Evolutionary conservation across 2,797 vertebrate genomes (phyloP).

Genomic region (Lithobates sylvaticus): DNA sequence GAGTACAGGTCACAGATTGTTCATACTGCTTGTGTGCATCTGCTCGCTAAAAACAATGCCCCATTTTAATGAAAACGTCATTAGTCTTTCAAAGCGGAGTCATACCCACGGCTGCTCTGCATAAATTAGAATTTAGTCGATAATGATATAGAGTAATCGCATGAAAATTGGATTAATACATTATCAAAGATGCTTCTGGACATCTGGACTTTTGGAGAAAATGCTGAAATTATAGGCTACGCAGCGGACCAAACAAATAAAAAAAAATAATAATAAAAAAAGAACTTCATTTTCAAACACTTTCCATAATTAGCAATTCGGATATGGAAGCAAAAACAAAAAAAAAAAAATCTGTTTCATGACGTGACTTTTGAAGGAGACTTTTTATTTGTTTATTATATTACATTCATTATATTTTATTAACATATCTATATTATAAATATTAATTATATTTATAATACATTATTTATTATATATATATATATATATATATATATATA

Average conservation of each 20-base stretch:
- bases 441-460: too few species aligned
- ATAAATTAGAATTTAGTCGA: constrained; percentile 65
- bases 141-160: constrained; percentile 63
- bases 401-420: too few species aligned
- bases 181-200: constrained; percentile 53
- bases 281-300: constrained; percentile 63
- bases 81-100: constrained; percentile 64
- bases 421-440: too few species aligned
- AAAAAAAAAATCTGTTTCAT: constrained; percentile 73
- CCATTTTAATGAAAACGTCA: constrained; percentile 62
- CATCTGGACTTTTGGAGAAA: constrained; percentile 54
- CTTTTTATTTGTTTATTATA: constrained; percentile 64
- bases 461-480: too few species aligned
- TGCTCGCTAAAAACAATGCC: constrained; percentile 68
- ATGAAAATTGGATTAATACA: constrained; percentile 65
- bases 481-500: too few species aligned
- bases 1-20: constrained; percentile 68
- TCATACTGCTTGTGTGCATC: constrained; percentile 68
- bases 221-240: constrained; percentile 55
- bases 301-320: constrained; percentile 71
- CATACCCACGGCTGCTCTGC: constrained; percentile 58
- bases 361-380: constrained; percentile 77
- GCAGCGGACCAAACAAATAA: constrained; percentile 38
- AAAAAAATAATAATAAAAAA: constrained; percentile 41
- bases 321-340: constrained; percentile 69